These are phyloP conservation scores for Ploceus nigricollis DNA, from an alignment of 2,113 vertebrate genomes.

Conservation along the genomic window DNA sequence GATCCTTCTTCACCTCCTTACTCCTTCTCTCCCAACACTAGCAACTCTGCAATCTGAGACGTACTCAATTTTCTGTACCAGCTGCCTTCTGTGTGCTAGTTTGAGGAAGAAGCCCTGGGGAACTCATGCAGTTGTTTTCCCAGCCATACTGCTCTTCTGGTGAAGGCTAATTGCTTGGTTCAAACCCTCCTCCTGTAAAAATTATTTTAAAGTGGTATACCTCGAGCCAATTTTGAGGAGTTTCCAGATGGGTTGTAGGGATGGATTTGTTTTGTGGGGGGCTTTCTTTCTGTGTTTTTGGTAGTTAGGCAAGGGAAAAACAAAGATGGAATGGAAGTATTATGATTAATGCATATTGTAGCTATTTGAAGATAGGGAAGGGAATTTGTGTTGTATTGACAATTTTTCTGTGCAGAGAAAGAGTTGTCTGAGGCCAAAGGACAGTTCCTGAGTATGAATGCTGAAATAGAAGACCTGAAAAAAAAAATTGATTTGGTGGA, in stretches of 20 bases:
- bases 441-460: conserved; percentile 70
- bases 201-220: accelerated
- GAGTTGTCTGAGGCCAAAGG: conserved; percentile 57
- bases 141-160: not conserved
- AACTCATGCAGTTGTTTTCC: not conserved
- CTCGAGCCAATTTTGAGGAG: not conserved
- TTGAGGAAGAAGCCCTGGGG: not conserved
- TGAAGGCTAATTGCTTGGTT: not conserved
- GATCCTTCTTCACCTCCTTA: not conserved
- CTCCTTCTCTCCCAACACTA: not conserved
- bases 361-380: not conserved
- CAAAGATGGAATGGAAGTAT: not conserved
- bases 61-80: not conserved
- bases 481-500: conserved; percentile 63
- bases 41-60: not conserved
- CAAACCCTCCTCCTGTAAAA: not conserved
- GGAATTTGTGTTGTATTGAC: not conserved
- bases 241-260: not conserved
- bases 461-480: conserved; percentile 75
- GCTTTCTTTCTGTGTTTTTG: not conserved
- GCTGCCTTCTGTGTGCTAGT: not conserved
- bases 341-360: not conserved
- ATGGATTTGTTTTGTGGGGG: not conserved
- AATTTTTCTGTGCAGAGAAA: conserved; percentile 43
- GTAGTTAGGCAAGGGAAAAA: not conserved